phyloP scores from a whole-genome alignment of 1,140 invertebrate species.

The Anthonomus grandis region DNA sequence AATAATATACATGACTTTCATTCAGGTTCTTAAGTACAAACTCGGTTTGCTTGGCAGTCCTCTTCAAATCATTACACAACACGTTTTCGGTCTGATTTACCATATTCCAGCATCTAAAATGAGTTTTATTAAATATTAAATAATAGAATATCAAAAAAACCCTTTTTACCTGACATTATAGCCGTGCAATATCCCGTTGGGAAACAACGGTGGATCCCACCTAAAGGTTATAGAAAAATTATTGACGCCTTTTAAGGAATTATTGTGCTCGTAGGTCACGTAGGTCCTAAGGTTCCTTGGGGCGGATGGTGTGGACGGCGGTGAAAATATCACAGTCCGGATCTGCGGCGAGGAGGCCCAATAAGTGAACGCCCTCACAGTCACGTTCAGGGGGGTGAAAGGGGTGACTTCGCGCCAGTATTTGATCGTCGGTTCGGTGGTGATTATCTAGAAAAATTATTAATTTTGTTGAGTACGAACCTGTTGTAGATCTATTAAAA shows the following conservation, averaged over 20 bases:
- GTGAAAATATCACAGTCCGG: conserved; percentile 58
- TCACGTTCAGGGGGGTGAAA: conserved; percentile 65
- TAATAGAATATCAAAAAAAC: not conserved
- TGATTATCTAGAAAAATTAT: conserved; percentile 42
- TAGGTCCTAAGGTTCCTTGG: conserved; percentile 69
- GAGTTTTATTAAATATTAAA: not conserved
- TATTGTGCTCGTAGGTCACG: conserved; percentile 52
- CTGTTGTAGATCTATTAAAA: not conserved
- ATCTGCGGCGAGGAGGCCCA: conserved; percentile 73
- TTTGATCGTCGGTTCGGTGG: conserved; percentile 49
- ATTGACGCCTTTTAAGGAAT: conserved; percentile 46
- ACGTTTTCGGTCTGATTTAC: conserved; percentile 39
- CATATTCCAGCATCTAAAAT: conserved; percentile 58
- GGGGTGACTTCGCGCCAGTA: conserved; percentile 57
- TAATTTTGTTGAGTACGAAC: not conserved
- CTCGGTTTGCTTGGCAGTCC: conserved; percentile 49
- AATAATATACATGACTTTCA: conserved; percentile 67
- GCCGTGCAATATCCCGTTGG: conserved; percentile 71
- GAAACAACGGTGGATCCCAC: conserved; percentile 70
- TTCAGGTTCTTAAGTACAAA: conserved; percentile 57
- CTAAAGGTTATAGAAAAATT: conserved; percentile 60
- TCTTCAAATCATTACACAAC: conserved; percentile 36
- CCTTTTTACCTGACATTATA: conserved; percentile 58
- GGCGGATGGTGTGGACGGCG: conserved; percentile 67
- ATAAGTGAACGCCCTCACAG: conserved; percentile 75